Evolutionary conservation across 35 echinoderm and acorn worm genomes (phyloP).

Genomic region (Ophiothrix spiculata): DNA sequence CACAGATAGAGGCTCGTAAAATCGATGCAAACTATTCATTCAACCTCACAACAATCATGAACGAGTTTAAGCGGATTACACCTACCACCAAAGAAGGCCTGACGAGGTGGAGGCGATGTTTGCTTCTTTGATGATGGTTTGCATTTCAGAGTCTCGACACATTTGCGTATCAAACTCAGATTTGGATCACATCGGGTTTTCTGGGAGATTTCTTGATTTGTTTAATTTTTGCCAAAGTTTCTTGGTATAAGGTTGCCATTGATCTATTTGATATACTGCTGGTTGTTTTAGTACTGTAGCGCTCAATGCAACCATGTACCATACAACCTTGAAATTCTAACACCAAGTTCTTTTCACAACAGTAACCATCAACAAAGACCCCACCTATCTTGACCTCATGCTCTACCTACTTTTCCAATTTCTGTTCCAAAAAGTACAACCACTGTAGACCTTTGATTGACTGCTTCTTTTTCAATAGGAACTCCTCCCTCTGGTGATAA

Average conservation of each 20-base stretch:
- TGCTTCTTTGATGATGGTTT: not conserved
- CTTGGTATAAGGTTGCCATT: not conserved
- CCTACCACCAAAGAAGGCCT: constrained; percentile 50
- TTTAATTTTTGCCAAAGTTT: not conserved
- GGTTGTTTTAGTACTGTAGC: not conserved
- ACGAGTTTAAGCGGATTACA: constrained; percentile 29
- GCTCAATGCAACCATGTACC: not conserved
- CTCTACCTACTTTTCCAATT: not conserved
- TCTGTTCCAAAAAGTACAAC: not conserved
- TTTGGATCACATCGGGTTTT: not conserved
- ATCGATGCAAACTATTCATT: constrained; percentile 8
- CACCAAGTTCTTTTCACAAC: not conserved
- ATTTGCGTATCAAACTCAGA: not conserved
- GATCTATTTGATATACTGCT: not conserved
- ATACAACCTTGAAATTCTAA: not conserved
- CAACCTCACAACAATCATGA: not conserved
- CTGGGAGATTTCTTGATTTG: not conserved
- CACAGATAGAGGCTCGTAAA: constrained; percentile 38
- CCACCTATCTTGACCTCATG: not conserved
- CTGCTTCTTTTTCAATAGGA: not conserved
- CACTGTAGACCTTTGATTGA: constrained; percentile 9
- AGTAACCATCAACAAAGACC: not conserved
- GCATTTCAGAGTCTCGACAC: not conserved
- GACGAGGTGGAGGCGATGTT: not conserved
- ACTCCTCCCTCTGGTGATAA: not conserved